Evolutionary conservation across 2,888 invertebrate genomes (phyloP), one percentile per base, ranked within the genome.

Genomic region (Troides oblongomaculatus): DNA sequence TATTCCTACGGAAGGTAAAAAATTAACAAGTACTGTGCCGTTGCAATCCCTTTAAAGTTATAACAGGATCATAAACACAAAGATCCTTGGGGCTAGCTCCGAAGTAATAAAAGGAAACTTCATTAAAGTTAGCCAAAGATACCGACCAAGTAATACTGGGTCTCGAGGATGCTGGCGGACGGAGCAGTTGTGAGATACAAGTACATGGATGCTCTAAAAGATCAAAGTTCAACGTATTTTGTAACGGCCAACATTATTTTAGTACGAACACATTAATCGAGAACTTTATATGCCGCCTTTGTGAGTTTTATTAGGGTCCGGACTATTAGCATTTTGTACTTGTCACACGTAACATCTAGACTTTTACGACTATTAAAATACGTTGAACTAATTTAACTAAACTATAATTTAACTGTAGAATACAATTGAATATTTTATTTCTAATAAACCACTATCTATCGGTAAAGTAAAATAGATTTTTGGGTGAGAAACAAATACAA

Each of bases 41-140:
- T 79, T 80, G 83, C 82, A 83, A 86, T 84, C 83, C 85, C 83
- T 84, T 85, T 85, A 87, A 89, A 88, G 82, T 87, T 88, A 85
- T 84, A 88, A 87, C 84, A 85, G 84, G 84, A 85, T 87, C 86
- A 85, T 89, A 89, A 90, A 87, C 86, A 84, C 84, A 84, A 84
- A 84, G 84, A 84, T 86, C 86, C 85, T 86, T 81, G 81, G 81
- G 84, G 86, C 85, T 81, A 82, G 84, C 81, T 79, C 83, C 77
- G 78, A 75, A 76, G 85, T 85, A 86, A 88, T 89, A 89, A 90
- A 90, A 87, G 83, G 77, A 83, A 89, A 90, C 88, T 90, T 88
- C 86, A 89, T 89, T 89, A 85, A 89, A 90, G 81, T 90, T 88
- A 73, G 82, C 81, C 82, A 79, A 84, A 84, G 85, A 85, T 85